Evolutionary conservation across 2,888 invertebrate genomes (phyloP), one percentile per base, ranked within the genome.

Genomic region (Drosophila austrosaltans): DNA sequence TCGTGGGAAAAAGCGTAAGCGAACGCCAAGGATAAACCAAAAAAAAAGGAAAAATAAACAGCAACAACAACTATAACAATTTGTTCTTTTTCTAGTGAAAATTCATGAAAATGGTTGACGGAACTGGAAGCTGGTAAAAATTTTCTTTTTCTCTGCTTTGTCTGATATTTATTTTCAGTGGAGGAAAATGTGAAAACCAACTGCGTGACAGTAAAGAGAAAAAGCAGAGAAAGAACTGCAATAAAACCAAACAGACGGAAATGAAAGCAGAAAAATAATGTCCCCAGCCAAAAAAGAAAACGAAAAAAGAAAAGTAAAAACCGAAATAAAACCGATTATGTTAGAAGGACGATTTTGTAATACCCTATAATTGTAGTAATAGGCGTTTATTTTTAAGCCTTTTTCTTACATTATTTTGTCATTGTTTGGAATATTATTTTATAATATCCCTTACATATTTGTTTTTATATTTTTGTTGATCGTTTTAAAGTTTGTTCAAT

Each of bases 231-330:
- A 62, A 57, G 58, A 84, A 79, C 62, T 87, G 82, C 82, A 78
- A 84, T 85, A 85, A 85, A 87, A 73, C 75, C 78, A 78, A 77
- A 69, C 80, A 79, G 72, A 77, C 82, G 85, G 85, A 85, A 85
- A 84, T 84, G 75, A 79, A 87, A 87, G 80, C 81, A 78, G 63
- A 75, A 75, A 87, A 87, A 82, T 85, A 82, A 84, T 85, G 84
- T 87, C 76, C 70, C 80, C 61, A 72, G 66, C 57, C 54, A 42
- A 56, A 25, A 25, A 5, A 44, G 25, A 40, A 16, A 22, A 16
- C 22, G 12, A 3, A 12, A 48, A 48, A 48, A 5, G 20, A 32
- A 54, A 48, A 22, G 22, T 22, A 20, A 32, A 32, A 54, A 48
- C 69, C 75, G 87, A 84, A 84, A 48, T 12, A 5, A 30, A 30